These are phyloP conservation scores for Mesoclemmys tuberculata DNA, from an alignment of 2,113 vertebrate species.

Conservation along the genomic window DNA sequence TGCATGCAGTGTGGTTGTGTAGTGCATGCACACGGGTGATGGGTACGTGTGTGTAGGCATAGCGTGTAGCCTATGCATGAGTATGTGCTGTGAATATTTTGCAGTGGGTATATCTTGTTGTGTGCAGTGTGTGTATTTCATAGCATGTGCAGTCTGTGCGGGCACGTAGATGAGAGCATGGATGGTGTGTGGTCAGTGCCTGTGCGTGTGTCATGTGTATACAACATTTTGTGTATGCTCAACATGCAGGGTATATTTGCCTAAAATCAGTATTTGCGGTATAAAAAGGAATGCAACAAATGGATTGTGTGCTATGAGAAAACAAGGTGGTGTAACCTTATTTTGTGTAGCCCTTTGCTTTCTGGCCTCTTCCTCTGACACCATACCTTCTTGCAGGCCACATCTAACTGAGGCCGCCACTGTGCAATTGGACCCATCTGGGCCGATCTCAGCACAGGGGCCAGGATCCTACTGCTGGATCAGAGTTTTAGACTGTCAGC, in stretches of 20 bases:
- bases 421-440: background rate
- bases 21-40: too few relatives aligned
- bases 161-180: too few relatives aligned
- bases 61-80: background rate
- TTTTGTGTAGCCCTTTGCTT: background rate
- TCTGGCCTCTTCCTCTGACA: background rate
- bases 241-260: background rate
- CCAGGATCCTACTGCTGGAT: background rate
- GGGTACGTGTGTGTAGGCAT: background rate
- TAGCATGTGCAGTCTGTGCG: too few relatives aligned
- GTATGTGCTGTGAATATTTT: background rate
- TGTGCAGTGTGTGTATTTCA: background rate
- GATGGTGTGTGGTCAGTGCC: background rate
- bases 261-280: background rate
- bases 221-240: too few relatives aligned
- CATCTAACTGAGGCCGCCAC: background rate
- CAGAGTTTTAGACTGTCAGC: background rate
- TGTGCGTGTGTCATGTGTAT: too few relatives aligned
- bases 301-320: too few relatives aligned
- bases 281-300: background rate
- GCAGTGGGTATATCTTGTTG: background rate
- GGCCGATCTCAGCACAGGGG: background rate
- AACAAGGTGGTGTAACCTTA: background rate
- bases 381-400: background rate
- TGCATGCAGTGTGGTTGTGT: background rate